Conservation (phyloP, 1,140 invertebrate genomes). For the Drosophila asahinai region DNA sequence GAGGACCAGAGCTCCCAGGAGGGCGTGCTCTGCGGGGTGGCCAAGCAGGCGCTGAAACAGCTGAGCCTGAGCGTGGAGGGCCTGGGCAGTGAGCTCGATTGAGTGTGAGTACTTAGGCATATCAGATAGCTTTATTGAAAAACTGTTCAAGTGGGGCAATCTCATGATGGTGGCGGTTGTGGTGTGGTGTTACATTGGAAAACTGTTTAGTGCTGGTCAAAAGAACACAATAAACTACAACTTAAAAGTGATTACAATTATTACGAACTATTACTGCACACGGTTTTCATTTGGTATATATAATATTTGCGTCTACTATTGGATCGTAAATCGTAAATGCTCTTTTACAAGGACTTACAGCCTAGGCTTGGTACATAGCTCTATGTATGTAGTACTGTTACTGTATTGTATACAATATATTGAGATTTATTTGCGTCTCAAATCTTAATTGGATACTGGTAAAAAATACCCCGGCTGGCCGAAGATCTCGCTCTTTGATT, state of each 20-base stretch:
- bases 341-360: constrained; percentile 22
- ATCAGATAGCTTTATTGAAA: constrained; percentile 53
- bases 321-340: constrained; percentile 57
- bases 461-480: constrained; percentile 40
- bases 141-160: constrained; percentile 36
- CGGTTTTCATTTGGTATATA: constrained; percentile 59
- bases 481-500: constrained; percentile 23
- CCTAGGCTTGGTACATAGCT: constrained; percentile 27
- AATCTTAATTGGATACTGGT: constrained; percentile 26
- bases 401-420: constrained; percentile 31
- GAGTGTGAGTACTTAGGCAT: constrained; percentile 24
- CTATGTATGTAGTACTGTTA: constrained; percentile 1
- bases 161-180: constrained; percentile 1
- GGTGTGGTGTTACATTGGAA: constrained; percentile 35
- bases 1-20: constrained; percentile 90
- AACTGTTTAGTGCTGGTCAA: constrained; percentile 30
- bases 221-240: constrained; percentile 33
- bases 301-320: constrained; percentile 31
- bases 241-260: constrained; percentile 50
- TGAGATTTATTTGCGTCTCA: constrained; percentile 29
- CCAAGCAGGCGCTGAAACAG: constrained; percentile 87
- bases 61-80: constrained; percentile 88
- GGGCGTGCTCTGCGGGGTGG: constrained; percentile 89
- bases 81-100: constrained; percentile 66
- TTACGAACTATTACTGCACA: constrained; percentile 59